A percentile compares a stretch with the other conserved stretches of the same genome.
Evolutionary conservation across 2,113 vertebrate species (phyloP).

Genomic region (Macroglossus sobrinus): DNA sequence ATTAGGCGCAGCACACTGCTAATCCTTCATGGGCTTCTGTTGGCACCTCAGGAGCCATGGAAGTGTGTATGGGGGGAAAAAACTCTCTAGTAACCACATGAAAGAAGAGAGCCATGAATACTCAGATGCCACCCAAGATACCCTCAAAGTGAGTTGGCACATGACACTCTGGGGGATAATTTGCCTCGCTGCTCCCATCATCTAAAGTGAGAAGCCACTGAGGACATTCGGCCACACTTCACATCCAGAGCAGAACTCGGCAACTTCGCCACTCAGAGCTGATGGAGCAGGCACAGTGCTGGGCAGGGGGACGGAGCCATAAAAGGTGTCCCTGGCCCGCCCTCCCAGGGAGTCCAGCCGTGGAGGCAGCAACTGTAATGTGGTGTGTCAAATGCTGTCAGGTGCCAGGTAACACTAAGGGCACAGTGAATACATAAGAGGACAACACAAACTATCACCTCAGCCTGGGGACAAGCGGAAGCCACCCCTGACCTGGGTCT

Average conservation of each 20-base stretch:
- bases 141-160: background rate
- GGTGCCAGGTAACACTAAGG: background rate
- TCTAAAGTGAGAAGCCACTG: slow-evolving; percentile 13
- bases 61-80: background rate
- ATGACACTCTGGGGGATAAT: background rate
- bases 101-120: slow-evolving; percentile 35
- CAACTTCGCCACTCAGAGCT: background rate
- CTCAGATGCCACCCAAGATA: background rate
- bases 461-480: background rate
- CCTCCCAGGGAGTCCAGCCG: background rate
- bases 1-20: slow-evolving; percentile 4
- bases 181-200: background rate
- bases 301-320: background rate
- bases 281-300: background rate
- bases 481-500: background rate
- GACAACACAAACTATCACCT: background rate
- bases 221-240: background rate
- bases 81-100: background rate
- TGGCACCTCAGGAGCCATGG: background rate
- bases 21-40: background rate
- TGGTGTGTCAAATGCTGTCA: background rate
- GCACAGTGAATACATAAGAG: background rate
- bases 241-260: background rate
- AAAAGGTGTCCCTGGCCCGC: background rate
- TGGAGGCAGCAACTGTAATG: background rate